Conservation (phyloP, 2,797 vertebrate species). For the Poliocrania exsul region DNA sequence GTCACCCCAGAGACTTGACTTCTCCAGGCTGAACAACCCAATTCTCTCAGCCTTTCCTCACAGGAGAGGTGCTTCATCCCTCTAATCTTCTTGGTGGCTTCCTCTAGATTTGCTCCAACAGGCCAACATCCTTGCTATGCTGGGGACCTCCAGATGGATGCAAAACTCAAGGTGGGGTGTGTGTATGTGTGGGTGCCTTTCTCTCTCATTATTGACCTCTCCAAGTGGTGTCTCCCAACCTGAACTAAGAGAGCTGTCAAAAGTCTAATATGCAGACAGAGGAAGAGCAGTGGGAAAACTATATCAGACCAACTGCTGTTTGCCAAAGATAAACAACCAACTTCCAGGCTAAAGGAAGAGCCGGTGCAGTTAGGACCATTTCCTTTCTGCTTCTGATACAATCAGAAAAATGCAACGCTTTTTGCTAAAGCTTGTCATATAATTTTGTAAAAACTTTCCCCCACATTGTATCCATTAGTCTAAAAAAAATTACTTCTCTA, state of each 20-base stretch:
- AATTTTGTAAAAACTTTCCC: background rate
- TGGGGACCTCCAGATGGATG: background rate
- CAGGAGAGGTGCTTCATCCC: accelerated
- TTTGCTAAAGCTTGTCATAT: background rate
- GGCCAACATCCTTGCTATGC: background rate
- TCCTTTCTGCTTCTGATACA: background rate
- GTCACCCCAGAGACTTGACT: accelerated
- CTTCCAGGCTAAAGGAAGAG: background rate
- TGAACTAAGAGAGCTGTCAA: background rate
- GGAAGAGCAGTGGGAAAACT: background rate
- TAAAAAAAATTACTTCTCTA: background rate
- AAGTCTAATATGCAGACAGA: background rate
- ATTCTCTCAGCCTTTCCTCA: background rate
- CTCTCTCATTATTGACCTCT: background rate
- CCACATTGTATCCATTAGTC: background rate
- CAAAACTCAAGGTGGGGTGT: background rate
- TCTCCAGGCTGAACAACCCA: background rate
- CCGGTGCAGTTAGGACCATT: background rate
- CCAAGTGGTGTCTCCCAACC: background rate
- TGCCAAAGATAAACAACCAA: background rate
- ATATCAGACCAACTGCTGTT: background rate
- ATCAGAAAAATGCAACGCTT: background rate
- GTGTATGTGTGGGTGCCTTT: background rate
- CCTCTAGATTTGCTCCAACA: background rate
- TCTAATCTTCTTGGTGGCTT: background rate